Percentiles rank a stretch among this genome's conserved stretches.
phyloP scores from a whole-genome alignment of 2,888 invertebrate species.

The Leucophenga maculata region DNA sequence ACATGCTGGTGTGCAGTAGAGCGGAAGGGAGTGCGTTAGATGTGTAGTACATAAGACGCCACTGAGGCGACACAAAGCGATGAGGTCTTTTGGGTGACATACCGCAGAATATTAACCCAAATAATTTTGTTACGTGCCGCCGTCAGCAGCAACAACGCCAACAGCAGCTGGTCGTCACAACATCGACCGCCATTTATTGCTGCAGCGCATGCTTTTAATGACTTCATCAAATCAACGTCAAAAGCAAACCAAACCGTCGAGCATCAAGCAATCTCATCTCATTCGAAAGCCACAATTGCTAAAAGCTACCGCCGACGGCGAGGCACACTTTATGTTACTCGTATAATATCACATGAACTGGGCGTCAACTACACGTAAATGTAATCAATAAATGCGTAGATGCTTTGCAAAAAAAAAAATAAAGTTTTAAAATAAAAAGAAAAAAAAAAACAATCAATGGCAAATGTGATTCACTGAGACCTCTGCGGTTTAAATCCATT shows the following conservation, averaged over 20 bases:
- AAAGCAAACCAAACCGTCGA: slow-evolving; percentile 4
- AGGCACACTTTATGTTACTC: slow-evolving; percentile 4
- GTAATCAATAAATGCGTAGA: slow-evolving; percentile 46
- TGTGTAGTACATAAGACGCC: not conserved
- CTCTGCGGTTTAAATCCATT: too few species aligned
- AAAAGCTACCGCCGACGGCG: slow-evolving; percentile 11
- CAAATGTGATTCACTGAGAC: too few species aligned
- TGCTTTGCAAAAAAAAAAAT: not conserved
- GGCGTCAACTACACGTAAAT: slow-evolving; percentile 59
- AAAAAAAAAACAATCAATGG: too few species aligned
- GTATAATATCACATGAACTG: slow-evolving; percentile 36
- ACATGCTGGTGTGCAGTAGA: not conserved
- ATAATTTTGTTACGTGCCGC: slow-evolving; percentile 35
- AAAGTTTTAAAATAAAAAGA: slow-evolving; percentile 31
- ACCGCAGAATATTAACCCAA: slow-evolving; percentile 22
- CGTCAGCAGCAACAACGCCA: not conserved
- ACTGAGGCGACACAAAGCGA: slow-evolving; percentile 22
- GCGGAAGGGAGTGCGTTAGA: not conserved
- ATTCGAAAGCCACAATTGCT: slow-evolving; percentile 40
- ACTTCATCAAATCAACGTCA: slow-evolving; percentile 61
- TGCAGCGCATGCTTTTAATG: slow-evolving; percentile 56
- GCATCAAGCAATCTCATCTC: slow-evolving; percentile 2
- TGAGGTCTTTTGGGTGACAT: not conserved
- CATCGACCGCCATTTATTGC: not conserved
- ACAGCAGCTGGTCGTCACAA: not conserved